A percentile compares a stretch with the other conserved stretches of the same genome.
Evolutionary conservation across 2,888 invertebrate species (phyloP).

Genomic region (Kuschelorhynchus macadamiae): DNA sequence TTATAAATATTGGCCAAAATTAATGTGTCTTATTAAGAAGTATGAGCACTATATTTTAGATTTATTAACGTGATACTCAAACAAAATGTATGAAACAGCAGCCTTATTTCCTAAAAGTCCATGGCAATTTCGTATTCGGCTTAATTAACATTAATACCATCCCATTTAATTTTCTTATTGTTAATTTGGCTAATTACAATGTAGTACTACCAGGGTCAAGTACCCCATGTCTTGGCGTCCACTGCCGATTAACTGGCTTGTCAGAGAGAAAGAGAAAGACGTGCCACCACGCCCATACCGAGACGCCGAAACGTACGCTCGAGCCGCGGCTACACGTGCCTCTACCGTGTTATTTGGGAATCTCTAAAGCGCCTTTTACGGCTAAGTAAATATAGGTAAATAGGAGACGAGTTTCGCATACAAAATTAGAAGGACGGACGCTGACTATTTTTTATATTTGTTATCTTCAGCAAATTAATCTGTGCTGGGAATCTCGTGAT

Average conservation of each 20-base stretch:
- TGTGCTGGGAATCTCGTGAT: no score
- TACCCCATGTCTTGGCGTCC: conserved; percentile 34
- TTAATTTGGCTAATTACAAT: conserved; percentile 52
- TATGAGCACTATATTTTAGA: no score
- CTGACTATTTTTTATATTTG: no score
- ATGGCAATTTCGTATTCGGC: conserved; percentile 27
- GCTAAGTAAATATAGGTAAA: conserved; percentile 38
- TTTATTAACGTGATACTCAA: no score
- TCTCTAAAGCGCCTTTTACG: conserved; percentile 25
- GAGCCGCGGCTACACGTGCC: conserved; percentile 40
- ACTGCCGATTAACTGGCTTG: conserved; percentile 46
- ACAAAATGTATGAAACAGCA: no score
- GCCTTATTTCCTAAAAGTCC: conserved; percentile 28
- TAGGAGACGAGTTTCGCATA: conserved; percentile 38
- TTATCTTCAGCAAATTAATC: no score
- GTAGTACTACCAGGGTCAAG: conserved; percentile 43
- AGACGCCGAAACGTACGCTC: conserved; percentile 47
- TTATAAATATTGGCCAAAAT: no score
- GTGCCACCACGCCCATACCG: conserved; percentile 39
- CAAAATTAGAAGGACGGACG: conserved; percentile 33
- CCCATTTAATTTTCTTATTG: conserved; percentile 42
- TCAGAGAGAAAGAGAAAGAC: conserved; percentile 36
- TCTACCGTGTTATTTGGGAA: conserved; percentile 40
- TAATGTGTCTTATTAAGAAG: no score
- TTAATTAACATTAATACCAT: conserved; percentile 47